These are phyloP conservation scores for Monomorium pharaonis DNA, from an alignment of 1,140 invertebrate species.

Conservation along the genomic window DNA sequence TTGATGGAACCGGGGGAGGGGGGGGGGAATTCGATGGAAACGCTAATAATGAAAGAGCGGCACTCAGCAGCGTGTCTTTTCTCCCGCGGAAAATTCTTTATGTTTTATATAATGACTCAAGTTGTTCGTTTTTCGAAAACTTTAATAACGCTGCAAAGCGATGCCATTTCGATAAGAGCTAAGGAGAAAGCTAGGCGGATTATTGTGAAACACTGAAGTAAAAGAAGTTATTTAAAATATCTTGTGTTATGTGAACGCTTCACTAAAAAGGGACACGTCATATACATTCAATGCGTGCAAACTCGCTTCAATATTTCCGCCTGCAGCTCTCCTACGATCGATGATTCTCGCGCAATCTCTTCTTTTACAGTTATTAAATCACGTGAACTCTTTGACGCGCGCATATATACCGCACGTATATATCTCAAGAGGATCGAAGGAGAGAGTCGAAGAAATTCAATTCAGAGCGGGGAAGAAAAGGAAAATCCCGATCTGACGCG, in stretches of 20 bases:
- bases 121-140: conserved; percentile 30
- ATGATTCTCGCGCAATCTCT: conserved; percentile 8
- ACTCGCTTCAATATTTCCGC: not conserved
- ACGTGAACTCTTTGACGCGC: conserved; percentile 26
- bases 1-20: conserved; percentile 3
- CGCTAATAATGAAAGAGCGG: conserved; percentile 69
- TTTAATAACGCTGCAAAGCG: conserved; percentile 21
- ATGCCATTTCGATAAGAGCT: not conserved
- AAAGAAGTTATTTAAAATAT: not conserved
- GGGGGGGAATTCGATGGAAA: conserved; percentile 24
- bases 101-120: too few species aligned
- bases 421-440: not conserved
- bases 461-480: conserved; percentile 27
- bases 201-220: not conserved
- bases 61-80: conserved; percentile 63
- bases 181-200: not conserved
- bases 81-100: conserved; percentile 40
- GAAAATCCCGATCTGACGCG: conserved; percentile 35
- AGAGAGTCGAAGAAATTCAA: conserved; percentile 1
- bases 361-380: conserved; percentile 45
- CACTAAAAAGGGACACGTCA: not conserved
- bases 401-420: not conserved
- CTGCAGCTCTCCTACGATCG: not conserved
- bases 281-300: not conserved
- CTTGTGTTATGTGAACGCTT: not conserved